These are phyloP conservation scores for Aldabrachelys gigantea DNA, from an alignment of 2,113 vertebrate genomes.

Conservation along the genomic window DNA sequence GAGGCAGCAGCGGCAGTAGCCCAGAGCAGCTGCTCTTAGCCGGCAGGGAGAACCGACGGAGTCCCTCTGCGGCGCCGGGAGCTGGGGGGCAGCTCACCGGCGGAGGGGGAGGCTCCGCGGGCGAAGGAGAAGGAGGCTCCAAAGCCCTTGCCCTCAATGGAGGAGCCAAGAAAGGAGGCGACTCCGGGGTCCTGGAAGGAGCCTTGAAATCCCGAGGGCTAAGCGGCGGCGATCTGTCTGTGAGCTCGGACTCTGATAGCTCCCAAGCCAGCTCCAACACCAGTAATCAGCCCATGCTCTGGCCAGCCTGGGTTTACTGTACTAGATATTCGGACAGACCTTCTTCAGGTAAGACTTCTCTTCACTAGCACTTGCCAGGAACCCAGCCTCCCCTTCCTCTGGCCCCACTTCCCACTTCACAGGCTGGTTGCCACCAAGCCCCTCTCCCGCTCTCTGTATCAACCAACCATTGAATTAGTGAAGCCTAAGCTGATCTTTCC, in stretches of 20 bases:
- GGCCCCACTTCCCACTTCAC: neutral
- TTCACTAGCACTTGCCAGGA: neutral
- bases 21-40: constrained; percentile 74
- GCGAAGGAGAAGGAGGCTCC: constrained; percentile 85
- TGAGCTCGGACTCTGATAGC: constrained; percentile 97
- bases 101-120: constrained; percentile 28
- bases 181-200: constrained; percentile 80
- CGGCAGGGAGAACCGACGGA: constrained; percentile 75
- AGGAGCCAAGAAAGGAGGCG: constrained; percentile 83
- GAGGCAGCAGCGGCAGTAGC: neutral
- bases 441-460: neutral
- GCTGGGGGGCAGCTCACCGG: constrained; percentile 30
- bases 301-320: constrained; percentile 99
- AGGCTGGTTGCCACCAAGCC: neutral
- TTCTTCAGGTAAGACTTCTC: constrained; percentile 90
- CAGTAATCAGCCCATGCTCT: constrained; percentile 89
- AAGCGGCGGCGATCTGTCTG: constrained; percentile 89
- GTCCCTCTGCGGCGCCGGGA: constrained; percentile 79
- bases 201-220: constrained; percentile 83
- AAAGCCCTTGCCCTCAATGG: constrained; percentile 79
- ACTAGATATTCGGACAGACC: constrained; percentile 98
- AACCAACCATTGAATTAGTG: neutral
- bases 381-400: neutral
- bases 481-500: neutral
- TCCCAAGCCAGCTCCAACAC: constrained; percentile 90